Conservation (phyloP, 2,113 vertebrate species). For the human region GRCh38 chr3:130405501-130406000, state of each 20-base stretch:
- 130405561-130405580: conserved; percentile 7
- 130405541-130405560: not conserved
- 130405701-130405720: not conserved
- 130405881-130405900: not conserved
- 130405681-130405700: not conserved
- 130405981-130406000: conserved; percentile 70
- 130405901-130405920: not conserved
- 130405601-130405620: conserved; percentile 34
- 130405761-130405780: not conserved
- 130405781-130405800: not conserved
- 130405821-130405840: not conserved
- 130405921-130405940: not conserved
- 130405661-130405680: not conserved
- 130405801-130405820: not conserved
- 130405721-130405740: no score
- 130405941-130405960: not conserved
- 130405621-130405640: conserved; percentile 60
- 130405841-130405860: not conserved
- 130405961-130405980: not conserved
- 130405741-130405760: not conserved
- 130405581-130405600: conserved; percentile 73
- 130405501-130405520: not conserved
- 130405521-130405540: not conserved
- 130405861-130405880: not conserved
- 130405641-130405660: conserved; percentile 56